Percentiles rank a stretch among this genome's conserved stretches.
Conservation (phyloP, 2,888 invertebrate genomes). For the Geophilus truncorum region DNA sequence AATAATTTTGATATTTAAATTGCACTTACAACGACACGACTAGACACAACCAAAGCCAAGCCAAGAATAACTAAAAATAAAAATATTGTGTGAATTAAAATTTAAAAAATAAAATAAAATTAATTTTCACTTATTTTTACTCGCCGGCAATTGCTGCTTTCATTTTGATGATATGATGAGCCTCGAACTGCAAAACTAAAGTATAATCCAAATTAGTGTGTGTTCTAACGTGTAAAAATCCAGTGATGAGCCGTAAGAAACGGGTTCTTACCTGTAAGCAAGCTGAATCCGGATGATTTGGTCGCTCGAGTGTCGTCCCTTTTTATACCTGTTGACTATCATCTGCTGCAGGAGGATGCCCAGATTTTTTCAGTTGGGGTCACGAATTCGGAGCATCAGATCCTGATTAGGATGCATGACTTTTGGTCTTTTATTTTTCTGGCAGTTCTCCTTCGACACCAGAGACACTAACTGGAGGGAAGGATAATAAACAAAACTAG, state of each 20-base stretch:
- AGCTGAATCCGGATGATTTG: conserved; percentile 10
- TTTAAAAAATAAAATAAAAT: neutral
- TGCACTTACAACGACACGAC: neutral
- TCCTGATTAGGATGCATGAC: conserved; percentile 23
- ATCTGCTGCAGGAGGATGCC: neutral
- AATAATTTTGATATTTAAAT: neutral
- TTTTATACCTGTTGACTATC: conserved; percentile 13
- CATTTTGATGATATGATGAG: neutral
- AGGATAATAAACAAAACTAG: too few species aligned
- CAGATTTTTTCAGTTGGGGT: conserved; percentile 12
- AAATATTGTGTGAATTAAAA: too few species aligned
- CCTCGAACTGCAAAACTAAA: neutral
- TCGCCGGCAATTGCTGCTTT: neutral
- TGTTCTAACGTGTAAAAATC: neutral
- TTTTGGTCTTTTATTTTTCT: neutral
- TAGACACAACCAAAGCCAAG: neutral
- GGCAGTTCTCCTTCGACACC: conserved; percentile 2
- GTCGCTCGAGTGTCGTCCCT: neutral
- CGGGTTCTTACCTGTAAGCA: conserved; percentile 12
- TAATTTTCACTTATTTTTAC: neutral
- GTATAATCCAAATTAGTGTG: neutral
- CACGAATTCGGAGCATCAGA: conserved; percentile 25
- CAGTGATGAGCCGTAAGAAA: neutral
- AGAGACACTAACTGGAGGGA: neutral
- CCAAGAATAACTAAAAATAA: neutral